A percentile compares a stretch with the other conserved stretches of the same genome.
Conservation (phyloP, 1,140 invertebrate genomes). For the Hestina assimilis region DNA sequence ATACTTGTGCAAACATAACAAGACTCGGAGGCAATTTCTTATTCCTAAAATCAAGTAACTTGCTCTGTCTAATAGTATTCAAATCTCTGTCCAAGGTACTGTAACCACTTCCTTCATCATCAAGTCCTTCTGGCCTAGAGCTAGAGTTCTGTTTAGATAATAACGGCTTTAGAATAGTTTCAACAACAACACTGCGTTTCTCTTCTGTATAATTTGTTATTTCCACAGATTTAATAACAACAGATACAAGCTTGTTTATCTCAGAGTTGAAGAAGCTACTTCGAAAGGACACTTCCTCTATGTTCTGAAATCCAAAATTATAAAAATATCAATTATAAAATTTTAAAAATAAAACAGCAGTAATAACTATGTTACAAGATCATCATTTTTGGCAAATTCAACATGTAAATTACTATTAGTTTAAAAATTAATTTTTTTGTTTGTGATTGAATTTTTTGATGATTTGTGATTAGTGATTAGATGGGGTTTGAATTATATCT, state of each 20-base stretch:
- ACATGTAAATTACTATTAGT: too few relatives aligned
- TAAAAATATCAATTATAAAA: not conserved
- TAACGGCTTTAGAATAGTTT: slow-evolving; percentile 64
- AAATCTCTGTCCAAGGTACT: slow-evolving; percentile 46
- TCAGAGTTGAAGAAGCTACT: slow-evolving; percentile 95
- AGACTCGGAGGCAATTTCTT: slow-evolving; percentile 87
- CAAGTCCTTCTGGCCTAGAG: slow-evolving; percentile 32
- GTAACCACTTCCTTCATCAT: slow-evolving; percentile 41
- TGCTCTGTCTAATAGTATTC: slow-evolving; percentile 42
- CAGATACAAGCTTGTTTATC: slow-evolving; percentile 90
- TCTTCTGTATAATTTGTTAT: slow-evolving; percentile 88
- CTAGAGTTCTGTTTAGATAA: slow-evolving; percentile 72
- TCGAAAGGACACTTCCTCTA: slow-evolving; percentile 91
- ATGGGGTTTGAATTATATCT: too few relatives aligned
- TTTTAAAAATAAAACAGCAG: too few relatives aligned
- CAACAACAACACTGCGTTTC: slow-evolving; percentile 58
- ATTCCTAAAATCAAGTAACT: slow-evolving; percentile 83
- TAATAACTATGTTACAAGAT: too few relatives aligned
- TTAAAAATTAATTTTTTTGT: too few relatives aligned
- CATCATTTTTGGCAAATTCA: too few relatives aligned
- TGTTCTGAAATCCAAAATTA: slow-evolving; percentile 80
- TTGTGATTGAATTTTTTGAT: too few relatives aligned
- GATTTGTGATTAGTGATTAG: too few relatives aligned
- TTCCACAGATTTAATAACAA: slow-evolving; percentile 90
- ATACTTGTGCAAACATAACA: slow-evolving; percentile 89